Percentiles rank a stretch among this genome's conserved stretches.
Evolutionary conservation across 2,113 vertebrate species (phyloP).

Genomic region (Melierax canorus): DNA sequence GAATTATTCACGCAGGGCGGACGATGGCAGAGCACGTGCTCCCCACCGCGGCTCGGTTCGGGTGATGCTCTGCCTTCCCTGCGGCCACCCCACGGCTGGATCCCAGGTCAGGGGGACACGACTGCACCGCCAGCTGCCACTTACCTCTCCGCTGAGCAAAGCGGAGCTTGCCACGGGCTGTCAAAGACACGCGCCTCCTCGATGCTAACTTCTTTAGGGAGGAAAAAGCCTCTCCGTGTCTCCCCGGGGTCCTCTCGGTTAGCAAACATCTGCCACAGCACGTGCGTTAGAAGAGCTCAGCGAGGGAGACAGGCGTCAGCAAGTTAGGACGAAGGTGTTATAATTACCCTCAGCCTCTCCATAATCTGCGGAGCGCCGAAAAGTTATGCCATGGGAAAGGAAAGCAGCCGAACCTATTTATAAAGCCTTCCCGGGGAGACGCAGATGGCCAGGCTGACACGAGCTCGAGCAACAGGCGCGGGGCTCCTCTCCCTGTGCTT

Average conservation of each 20-base stretch:
- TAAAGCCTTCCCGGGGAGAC: neutral
- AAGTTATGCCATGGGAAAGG: accelerated
- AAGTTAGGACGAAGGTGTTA: neutral
- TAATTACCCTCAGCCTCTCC: neutral
- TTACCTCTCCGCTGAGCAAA: neutral
- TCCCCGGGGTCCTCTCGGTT: neutral
- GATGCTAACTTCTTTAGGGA: neutral
- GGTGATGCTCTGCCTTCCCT: neutral
- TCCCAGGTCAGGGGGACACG: accelerated
- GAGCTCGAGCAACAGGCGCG: accelerated
- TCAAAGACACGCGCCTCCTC: accelerated
- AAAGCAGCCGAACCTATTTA: neutral
- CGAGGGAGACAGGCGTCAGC: neutral
- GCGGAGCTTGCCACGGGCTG: neutral
- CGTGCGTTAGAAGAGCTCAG: neutral
- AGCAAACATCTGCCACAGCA: neutral
- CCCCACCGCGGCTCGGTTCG: accelerated
- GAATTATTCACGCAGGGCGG: neutral
- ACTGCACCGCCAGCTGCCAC: neutral
- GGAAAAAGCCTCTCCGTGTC: neutral
- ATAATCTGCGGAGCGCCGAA: neutral
- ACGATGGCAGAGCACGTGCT: accelerated
- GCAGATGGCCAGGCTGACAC: neutral
- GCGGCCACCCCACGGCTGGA: neutral
- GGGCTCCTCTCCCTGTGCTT: neutral